Conservation (phyloP, 2,888 invertebrate species). For the Xanthorhoe spadicearia region DNA sequence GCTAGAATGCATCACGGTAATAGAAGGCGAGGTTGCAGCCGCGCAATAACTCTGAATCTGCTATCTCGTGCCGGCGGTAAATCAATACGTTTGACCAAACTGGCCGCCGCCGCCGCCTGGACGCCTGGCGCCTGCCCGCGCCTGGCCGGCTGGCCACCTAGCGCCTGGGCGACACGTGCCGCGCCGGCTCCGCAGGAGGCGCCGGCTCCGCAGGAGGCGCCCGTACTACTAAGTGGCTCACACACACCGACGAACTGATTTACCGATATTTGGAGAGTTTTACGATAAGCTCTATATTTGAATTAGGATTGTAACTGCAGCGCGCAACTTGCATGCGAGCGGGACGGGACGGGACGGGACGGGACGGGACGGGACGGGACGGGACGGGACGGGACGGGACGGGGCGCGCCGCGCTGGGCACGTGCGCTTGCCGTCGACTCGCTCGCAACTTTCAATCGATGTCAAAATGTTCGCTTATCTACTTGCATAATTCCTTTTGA, state of each 20-base stretch:
- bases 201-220: slow-evolving; percentile 1
- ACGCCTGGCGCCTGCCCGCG: neutral
- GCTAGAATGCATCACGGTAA: slow-evolving; percentile 37
- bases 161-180: neutral
- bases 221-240: slow-evolving; percentile 13
- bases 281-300: slow-evolving; percentile 4
- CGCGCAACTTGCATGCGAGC: neutral
- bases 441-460: slow-evolving; percentile 48
- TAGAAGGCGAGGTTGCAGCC: slow-evolving; percentile 36
- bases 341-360: neutral
- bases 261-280: slow-evolving; percentile 9
- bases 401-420: slow-evolving; percentile 22
- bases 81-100: slow-evolving; percentile 35
- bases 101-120: too few relatives aligned
- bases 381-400: neutral
- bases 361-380: neutral
- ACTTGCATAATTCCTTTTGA: slow-evolving; percentile 45
- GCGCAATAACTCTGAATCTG: slow-evolving; percentile 36
- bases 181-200: neutral
- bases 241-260: slow-evolving; percentile 6
- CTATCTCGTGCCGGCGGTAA: slow-evolving; percentile 33
- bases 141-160: neutral
- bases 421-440: slow-evolving; percentile 29
- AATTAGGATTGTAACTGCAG: slow-evolving; percentile 10
- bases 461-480: slow-evolving; percentile 46